These are phyloP conservation scores for Prunella fulvescens DNA, from an alignment of 2,113 vertebrate genomes.

Conservation along the genomic window DNA sequence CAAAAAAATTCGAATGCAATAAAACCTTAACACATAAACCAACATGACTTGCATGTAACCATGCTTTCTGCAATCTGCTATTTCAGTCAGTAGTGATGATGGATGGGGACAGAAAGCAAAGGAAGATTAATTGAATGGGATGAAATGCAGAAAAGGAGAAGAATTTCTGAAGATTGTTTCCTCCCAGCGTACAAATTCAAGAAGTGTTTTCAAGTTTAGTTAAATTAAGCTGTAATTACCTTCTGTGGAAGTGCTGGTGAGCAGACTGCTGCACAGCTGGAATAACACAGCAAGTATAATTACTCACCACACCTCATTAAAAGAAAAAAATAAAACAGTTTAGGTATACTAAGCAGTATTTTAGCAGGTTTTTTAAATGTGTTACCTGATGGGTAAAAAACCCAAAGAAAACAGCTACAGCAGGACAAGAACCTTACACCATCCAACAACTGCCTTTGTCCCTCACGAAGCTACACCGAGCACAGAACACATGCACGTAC, in stretches of 20 bases:
- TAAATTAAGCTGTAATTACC: slow-evolving; percentile 46
- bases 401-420: not conserved
- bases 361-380: not conserved
- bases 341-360: slow-evolving; percentile 17
- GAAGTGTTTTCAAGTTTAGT: slow-evolving; percentile 20
- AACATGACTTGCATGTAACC: not conserved
- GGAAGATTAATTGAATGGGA: not conserved
- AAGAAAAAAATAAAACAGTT: not conserved
- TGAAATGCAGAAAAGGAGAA: not conserved
- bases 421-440: not conserved
- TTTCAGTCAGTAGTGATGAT: not conserved
- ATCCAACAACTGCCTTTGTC: not conserved
- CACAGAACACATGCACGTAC: slow-evolving; percentile 56
- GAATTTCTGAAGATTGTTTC: not conserved
- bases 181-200: slow-evolving; percentile 46
- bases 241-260: not conserved
- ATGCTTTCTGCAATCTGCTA: not conserved
- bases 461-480: not conserved
- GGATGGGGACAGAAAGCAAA: not conserved
- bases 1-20: not conserved
- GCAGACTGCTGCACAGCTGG: slow-evolving; percentile 23
- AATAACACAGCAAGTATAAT: not conserved
- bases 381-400: not conserved
- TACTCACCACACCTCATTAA: not conserved
- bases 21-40: not conserved